Evolutionary conservation across 2,113 vertebrate species (phyloP).

Genomic region (Candoia aspera): DNA sequence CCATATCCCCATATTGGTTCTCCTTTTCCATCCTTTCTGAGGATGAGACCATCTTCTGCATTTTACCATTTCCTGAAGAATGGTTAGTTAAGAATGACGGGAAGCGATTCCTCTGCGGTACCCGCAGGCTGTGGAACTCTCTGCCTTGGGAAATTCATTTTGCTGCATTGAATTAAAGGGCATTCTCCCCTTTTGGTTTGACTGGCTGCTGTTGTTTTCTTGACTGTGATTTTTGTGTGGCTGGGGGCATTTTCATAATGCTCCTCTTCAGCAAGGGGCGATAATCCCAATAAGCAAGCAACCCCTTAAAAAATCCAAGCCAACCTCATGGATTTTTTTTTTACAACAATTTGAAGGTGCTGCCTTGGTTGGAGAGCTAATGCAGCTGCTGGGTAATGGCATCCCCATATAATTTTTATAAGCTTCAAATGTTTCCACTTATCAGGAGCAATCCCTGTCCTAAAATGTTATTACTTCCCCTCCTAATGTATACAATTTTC

Average conservation of each 20-base stretch:
- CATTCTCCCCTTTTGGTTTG: neutral
- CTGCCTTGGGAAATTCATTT: too few relatives aligned
- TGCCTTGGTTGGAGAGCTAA: neutral
- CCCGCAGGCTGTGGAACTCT: neutral
- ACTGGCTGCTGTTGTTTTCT: neutral
- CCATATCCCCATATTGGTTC: neutral
- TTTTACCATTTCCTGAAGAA: neutral
- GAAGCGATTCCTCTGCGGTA: neutral
- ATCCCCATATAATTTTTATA: neutral
- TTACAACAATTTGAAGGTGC: neutral
- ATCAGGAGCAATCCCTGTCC: neutral
- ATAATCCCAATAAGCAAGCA: neutral
- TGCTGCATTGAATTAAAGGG: neutral
- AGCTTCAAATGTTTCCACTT: neutral
- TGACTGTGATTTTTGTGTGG: neutral
- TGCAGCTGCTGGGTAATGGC: neutral
- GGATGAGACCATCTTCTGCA: neutral
- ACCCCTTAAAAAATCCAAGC: neutral
- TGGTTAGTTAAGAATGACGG: neutral
- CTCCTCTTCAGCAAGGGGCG: neutral
- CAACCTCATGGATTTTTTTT: neutral
- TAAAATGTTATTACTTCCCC: neutral
- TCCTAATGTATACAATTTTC: neutral
- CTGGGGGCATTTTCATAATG: neutral
- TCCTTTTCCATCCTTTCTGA: neutral